phyloP scores from a whole-genome alignment of 2,113 vertebrate genomes.

The Anolis carolinensis region DNA sequence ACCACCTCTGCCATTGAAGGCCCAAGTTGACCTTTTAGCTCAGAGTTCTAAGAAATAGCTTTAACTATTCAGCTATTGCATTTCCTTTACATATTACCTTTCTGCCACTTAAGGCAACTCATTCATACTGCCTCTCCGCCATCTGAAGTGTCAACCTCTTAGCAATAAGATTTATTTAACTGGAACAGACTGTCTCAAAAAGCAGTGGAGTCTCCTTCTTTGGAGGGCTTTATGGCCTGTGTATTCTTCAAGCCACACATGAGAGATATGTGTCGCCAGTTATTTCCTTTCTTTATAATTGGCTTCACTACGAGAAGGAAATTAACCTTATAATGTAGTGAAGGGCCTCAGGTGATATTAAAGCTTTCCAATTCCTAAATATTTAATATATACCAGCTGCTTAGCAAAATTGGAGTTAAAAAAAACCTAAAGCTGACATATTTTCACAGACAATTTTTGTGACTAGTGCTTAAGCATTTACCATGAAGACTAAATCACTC shows the following conservation, averaged over 20 bases:
- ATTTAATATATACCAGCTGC: conserved; percentile 16
- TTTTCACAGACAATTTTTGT: not conserved
- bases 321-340: not conserved
- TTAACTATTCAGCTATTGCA: too few species aligned
- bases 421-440: not conserved
- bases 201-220: not conserved
- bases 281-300: conserved; percentile 44
- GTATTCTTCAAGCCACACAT: not conserved
- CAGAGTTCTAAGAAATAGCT: too few species aligned
- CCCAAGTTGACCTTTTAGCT: too few species aligned
- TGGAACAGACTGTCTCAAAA: conserved; percentile 47
- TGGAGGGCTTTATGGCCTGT: not conserved
- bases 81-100: too few species aligned
- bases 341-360: rapidly evolving
- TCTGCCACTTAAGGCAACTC: too few species aligned
- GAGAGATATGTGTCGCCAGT: conserved; percentile 51
- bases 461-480: too few species aligned
- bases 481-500: too few species aligned
- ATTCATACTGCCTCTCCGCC: too few species aligned
- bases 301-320: conserved; percentile 11
- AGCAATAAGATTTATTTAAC: too few species aligned
- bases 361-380: not conserved
- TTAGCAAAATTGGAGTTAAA: not conserved
- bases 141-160: too few species aligned
- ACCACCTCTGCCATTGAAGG: too few species aligned